A percentile compares a stretch with the other conserved stretches of the same genome.
phyloP scores from a whole-genome alignment of 2,888 invertebrate species.

The Drepana falcataria region DNA sequence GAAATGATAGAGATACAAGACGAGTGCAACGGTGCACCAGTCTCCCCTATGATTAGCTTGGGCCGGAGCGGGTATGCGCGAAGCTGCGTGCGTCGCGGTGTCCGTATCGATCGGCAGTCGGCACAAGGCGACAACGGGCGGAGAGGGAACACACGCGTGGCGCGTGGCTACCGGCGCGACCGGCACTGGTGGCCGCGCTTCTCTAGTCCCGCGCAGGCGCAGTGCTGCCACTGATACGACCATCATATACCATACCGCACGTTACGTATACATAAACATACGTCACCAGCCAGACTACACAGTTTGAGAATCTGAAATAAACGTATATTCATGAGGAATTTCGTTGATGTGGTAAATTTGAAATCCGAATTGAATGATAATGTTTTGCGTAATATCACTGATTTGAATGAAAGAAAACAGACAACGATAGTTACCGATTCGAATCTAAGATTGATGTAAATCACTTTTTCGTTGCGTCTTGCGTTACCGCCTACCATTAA shows the following conservation, averaged over 20 bases:
- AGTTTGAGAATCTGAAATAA: not conserved
- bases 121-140: slow-evolving; percentile 28
- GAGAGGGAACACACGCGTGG: slow-evolving; percentile 59
- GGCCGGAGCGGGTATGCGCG: slow-evolving; percentile 41
- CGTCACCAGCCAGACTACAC: slow-evolving; percentile 1
- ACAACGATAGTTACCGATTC: too few relatives aligned
- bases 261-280: slow-evolving; percentile 2
- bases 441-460: too few relatives aligned
- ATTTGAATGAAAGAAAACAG: too few relatives aligned
- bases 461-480: too few relatives aligned
- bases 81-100: slow-evolving; percentile 35
- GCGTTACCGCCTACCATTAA: too few relatives aligned
- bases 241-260: slow-evolving; percentile 19
- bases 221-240: slow-evolving; percentile 27
- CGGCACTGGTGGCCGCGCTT: slow-evolving; percentile 59
- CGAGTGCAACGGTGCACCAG: slow-evolving; percentile 61
- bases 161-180: slow-evolving; percentile 71
- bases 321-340: not conserved
- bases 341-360: not conserved
- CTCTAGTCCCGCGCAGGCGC: slow-evolving; percentile 59
- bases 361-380: not conserved
- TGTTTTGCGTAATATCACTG: too few relatives aligned
- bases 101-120: slow-evolving; percentile 37
- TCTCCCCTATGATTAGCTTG: slow-evolving; percentile 52
- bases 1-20: slow-evolving; percentile 29